These are phyloP conservation scores for Penaeus chinensis DNA, from an alignment of 1,140 invertebrate genomes.

Conservation along the genomic window DNA sequence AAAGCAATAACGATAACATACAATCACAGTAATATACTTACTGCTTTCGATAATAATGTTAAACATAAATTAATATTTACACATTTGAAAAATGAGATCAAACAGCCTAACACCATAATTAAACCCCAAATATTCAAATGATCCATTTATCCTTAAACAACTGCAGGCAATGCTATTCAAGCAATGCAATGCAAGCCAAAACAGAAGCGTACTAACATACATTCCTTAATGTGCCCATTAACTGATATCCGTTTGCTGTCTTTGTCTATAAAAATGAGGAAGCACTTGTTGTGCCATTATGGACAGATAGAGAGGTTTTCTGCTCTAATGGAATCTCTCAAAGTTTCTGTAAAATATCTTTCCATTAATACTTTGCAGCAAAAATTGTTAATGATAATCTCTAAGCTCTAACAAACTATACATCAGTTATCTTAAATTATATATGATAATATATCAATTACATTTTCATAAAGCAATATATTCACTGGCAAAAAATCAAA, in stretches of 20 bases:
- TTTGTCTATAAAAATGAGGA: no score
- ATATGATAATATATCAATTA: neutral
- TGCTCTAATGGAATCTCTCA: no score
- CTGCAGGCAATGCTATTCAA: constrained; percentile 4
- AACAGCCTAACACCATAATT: constrained; percentile 28
- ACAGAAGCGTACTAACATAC: constrained; percentile 10
- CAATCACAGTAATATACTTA: neutral
- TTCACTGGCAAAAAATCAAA: neutral
- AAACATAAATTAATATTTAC: constrained; percentile 15
- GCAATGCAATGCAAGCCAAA: neutral
- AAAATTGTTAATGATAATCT: no score
- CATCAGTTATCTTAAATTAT: neutral
- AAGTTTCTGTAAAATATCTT: no score
- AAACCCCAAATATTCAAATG: constrained; percentile 27
- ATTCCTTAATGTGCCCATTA: neutral
- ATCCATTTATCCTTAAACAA: neutral
- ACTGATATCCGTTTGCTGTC: neutral
- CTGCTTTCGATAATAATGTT: constrained; percentile 9
- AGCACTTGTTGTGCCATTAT: no score
- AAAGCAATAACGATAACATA: constrained; percentile 21
- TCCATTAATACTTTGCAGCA: no score
- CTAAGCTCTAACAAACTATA: no score
- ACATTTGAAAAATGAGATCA: constrained; percentile 35
- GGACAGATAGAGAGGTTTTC: no score
- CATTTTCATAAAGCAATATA: neutral